Percentiles rank a stretch among this genome's conserved stretches.
Conservation (phyloP, 2,888 invertebrate genomes). For the Acrocera orbiculus region DNA sequence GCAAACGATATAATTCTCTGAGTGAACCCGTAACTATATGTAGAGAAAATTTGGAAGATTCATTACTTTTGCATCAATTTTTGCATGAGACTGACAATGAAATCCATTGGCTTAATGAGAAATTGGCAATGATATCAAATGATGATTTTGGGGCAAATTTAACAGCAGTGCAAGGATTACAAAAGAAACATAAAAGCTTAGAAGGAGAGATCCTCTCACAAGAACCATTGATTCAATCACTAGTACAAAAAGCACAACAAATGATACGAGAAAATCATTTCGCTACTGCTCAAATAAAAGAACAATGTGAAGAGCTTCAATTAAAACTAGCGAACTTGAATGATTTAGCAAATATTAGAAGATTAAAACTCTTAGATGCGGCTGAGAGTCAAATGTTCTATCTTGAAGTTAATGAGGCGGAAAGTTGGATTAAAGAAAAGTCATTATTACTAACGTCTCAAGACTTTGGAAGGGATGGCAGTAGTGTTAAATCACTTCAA, state of each 20-base stretch:
- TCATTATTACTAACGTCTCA: constrained; percentile 51
- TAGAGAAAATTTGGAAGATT: constrained; percentile 82
- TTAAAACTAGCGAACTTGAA: constrained; percentile 50
- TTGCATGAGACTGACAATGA: constrained; percentile 86
- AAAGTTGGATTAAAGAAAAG: constrained; percentile 83
- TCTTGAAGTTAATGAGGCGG: constrained; percentile 76
- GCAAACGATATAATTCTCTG: constrained; percentile 56
- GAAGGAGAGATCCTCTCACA: constrained; percentile 76
- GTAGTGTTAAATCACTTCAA: constrained; percentile 66
- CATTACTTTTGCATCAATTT: constrained; percentile 73
- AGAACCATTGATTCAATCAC: constrained; percentile 62
- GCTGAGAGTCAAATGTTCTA: constrained; percentile 75
- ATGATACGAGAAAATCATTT: constrained; percentile 76
- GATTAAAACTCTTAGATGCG: constrained; percentile 58
- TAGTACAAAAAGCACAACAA: constrained; percentile 55
- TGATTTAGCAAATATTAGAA: constrained; percentile 53
- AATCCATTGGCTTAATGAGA: constrained; percentile 72
- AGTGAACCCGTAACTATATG: constrained; percentile 83
- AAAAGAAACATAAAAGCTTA: constrained; percentile 84
- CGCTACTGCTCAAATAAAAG: constrained; percentile 55
- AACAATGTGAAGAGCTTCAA: constrained; percentile 35
- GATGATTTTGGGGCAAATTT: constrained; percentile 47
- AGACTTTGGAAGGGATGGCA: constrained; percentile 85
- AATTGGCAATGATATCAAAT: constrained; percentile 51
- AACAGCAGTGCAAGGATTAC: constrained; percentile 66